These are phyloP conservation scores for Sinocyclocheilus grahami DNA, from an alignment of 2,113 vertebrate species.

Conservation along the genomic window DNA sequence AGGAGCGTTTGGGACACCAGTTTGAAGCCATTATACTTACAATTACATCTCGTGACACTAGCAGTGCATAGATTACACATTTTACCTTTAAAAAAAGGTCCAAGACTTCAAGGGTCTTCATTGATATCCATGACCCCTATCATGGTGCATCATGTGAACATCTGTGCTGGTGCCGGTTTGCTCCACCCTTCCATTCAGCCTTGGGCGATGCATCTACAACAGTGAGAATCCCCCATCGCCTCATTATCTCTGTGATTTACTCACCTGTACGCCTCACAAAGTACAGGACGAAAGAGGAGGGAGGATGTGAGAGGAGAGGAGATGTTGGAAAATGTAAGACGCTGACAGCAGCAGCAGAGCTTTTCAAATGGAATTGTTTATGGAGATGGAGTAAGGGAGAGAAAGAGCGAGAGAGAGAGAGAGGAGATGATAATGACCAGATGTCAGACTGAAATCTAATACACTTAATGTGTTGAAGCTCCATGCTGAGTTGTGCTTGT, in stretches of 20 bases:
- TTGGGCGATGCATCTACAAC: slow-evolving; percentile 68
- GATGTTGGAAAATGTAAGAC: slow-evolving; percentile 61
- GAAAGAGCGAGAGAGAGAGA: slow-evolving; percentile 38
- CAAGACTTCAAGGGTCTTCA: background rate
- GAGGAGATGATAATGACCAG: slow-evolving; percentile 28
- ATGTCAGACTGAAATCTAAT: slow-evolving; percentile 43
- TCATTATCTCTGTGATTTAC: slow-evolving; percentile 81
- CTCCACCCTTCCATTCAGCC: slow-evolving; percentile 66
- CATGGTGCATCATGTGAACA: slow-evolving; percentile 37
- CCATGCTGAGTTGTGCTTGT: slow-evolving; percentile 29
- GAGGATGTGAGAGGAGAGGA: slow-evolving; percentile 45
- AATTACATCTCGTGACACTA: background rate
- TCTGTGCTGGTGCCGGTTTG: slow-evolving; percentile 24
- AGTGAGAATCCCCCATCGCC: slow-evolving; percentile 69
- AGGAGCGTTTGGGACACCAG: background rate
- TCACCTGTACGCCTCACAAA: slow-evolving; percentile 68
- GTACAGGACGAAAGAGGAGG: slow-evolving; percentile 59
- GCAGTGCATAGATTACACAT: background rate
- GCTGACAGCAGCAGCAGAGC: slow-evolving; percentile 61
- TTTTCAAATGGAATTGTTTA: slow-evolving; percentile 61
- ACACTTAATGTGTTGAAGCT: background rate
- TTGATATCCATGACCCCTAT: slow-evolving; percentile 14
- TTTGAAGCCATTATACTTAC: background rate
- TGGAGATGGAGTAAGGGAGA: slow-evolving; percentile 11
- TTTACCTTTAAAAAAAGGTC: background rate